Conservation (phyloP, 1,140 invertebrate species). For the Colletes latitarsis region DNA sequence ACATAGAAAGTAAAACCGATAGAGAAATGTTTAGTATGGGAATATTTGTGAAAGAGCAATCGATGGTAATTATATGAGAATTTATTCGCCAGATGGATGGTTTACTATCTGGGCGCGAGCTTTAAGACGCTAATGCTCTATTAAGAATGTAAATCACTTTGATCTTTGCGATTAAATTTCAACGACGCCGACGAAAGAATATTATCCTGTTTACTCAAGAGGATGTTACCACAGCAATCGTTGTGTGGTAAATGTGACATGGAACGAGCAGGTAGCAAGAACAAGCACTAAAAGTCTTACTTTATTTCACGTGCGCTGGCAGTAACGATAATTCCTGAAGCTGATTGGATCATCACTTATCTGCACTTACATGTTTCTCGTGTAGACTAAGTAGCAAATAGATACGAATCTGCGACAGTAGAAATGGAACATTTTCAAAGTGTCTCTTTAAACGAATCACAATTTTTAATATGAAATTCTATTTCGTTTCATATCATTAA, state of each 20-base stretch:
- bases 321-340: constrained; percentile 41
- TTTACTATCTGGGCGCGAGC: not conserved
- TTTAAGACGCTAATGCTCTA: not conserved
- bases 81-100: not conserved
- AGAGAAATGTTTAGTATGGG: not conserved
- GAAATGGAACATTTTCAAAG: not conserved
- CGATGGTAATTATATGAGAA: not conserved
- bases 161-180: constrained; percentile 30
- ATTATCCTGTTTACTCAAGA: constrained; percentile 19
- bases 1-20: too few species aligned
- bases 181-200: constrained; percentile 29
- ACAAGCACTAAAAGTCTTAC: constrained; percentile 30
- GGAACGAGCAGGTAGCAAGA: constrained; percentile 40
- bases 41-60: not conserved
- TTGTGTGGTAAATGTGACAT: constrained; percentile 42
- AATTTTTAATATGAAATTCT: too few species aligned
- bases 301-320: constrained; percentile 16
- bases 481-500: too few species aligned
- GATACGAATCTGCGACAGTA: not conserved
- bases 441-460: too few species aligned
- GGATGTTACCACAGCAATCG: constrained; percentile 1
- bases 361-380: constrained; percentile 52
- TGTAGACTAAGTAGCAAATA: not conserved
- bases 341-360: constrained; percentile 70
- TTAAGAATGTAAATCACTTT: constrained; percentile 25